Evolutionary conservation across 2,797 vertebrate species (phyloP), one percentile per base, ranked within the genome.

Genomic region (Danionella dracula): DNA sequence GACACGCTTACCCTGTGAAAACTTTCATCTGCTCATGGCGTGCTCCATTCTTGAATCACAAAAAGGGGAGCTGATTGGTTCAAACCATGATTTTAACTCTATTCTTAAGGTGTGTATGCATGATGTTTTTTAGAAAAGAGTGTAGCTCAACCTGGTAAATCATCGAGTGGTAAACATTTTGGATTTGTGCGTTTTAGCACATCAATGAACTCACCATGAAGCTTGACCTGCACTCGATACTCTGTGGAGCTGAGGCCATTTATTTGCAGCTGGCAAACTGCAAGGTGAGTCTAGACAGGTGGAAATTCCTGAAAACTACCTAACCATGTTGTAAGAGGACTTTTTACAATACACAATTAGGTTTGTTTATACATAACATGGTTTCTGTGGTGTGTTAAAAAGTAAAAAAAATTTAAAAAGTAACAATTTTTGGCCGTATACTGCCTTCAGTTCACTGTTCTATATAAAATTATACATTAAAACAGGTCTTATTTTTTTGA

Each of bases 201-300:
- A 94, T 94, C 44, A 95, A 95, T 0, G 93, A 95, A 67, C 27
- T 95, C 85, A 93, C 91, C 4, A 95, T 95, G 94, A 93, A 85
- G 89, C 77, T 95, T 83, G 91, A 93, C 11, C 86, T 95, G 74
- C 88, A 92, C 71, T 82, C 68, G 0, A 67, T 92, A 16, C 83
- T 96, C 40, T 74, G 78, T 0, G 88, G 86, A 8, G 90, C 92
- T 0, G 93, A 95, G 72, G 82, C 86, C 8, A 91, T 95, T 61
- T 93, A 90, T 82, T 83, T 90, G 63, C 90, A 89, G 78, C 84
- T 90, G 70, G 38, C 76, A 7, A 59, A 63, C 64, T 90, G 87
- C 76, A 86, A 87, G 81, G 89, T 88, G 12, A 34, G 42, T 20
- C 12, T 8, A n/a, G 20, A 32, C 15, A 20, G 56, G 34, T 59